Evolutionary conservation across 2,888 invertebrate species (phyloP).

Genomic region (Eupithecia pulchellata): DNA sequence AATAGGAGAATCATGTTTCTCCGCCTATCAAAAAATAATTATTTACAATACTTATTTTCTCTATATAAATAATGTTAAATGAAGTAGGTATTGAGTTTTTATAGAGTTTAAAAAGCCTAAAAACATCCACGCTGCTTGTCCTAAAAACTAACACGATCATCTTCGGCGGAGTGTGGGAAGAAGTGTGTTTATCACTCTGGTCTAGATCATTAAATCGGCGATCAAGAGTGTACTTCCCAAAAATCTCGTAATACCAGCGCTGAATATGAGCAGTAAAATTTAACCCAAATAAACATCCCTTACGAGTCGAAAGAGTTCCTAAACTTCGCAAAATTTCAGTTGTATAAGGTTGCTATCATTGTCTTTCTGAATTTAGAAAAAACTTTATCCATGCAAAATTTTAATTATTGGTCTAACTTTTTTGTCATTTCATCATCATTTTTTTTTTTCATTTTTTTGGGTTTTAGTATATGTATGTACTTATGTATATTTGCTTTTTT

Average conservation of each 20-base stretch:
- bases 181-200: conserved; percentile 19
- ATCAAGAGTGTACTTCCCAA: conserved; percentile 19
- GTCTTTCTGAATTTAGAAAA: not conserved
- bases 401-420: too few relatives aligned
- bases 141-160: not conserved
- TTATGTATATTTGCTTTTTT: too few relatives aligned
- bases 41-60: too few relatives aligned
- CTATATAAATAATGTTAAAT: too few relatives aligned
- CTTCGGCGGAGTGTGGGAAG: conserved; percentile 6
- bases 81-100: not conserved
- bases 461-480: not conserved
- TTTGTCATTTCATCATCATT: too few relatives aligned
- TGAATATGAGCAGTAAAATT: conserved; percentile 35
- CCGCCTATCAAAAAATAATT: not conserved
- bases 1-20: not conserved
- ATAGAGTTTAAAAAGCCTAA: not conserved
- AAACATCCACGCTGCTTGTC: not conserved
- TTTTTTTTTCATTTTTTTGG: too few relatives aligned
- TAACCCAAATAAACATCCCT: conserved; percentile 41
- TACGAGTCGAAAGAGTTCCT: not conserved
- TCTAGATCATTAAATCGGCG: conserved; percentile 9
- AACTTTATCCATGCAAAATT: not conserved
- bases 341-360: not conserved
- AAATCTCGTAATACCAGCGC: conserved; percentile 11
- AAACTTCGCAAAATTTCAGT: not conserved